A percentile compares a stretch with the other conserved stretches of the same genome.
These are phyloP conservation scores for Limnodromus scolopaceus DNA, from an alignment of 2,797 vertebrate species.

Conservation along the genomic window DNA sequence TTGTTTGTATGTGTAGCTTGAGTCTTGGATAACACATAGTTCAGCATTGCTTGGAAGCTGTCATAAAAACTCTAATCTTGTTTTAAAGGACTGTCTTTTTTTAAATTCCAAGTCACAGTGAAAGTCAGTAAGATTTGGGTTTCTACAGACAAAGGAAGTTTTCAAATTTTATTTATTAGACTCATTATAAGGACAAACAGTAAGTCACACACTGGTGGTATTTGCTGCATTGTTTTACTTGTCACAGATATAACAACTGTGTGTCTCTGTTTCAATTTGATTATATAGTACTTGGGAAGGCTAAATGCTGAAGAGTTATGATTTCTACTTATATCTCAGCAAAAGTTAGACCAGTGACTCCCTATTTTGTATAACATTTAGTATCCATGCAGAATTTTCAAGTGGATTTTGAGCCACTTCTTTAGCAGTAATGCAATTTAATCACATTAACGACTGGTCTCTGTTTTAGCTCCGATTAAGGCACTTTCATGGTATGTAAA, in stretches of 20 bases:
- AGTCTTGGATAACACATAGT: background rate
- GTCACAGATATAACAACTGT: background rate
- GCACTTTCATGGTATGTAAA: background rate
- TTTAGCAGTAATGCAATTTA: background rate
- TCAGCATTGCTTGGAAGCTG: background rate
- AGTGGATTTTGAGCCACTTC: background rate
- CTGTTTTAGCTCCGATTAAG: background rate
- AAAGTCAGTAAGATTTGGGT: background rate
- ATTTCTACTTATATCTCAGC: background rate
- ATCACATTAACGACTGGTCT: background rate
- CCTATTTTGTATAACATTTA: background rate
- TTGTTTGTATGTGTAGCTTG: background rate
- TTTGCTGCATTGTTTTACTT: background rate
- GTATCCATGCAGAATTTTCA: background rate
- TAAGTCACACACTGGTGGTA: background rate
- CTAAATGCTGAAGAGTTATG: background rate
- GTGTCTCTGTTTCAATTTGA: background rate
- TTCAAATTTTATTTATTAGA: too few species aligned
- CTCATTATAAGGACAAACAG: too few species aligned
- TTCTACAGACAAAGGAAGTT: background rate
- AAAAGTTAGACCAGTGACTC: background rate
- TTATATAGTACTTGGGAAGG: background rate
- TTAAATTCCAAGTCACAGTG: background rate
- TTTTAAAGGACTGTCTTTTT: background rate
- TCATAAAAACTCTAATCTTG: background rate